A percentile compares a stretch with the other conserved stretches of the same genome.
These are phyloP conservation scores for Accipiter virgatus DNA, from an alignment of 2,113 vertebrate genomes.

Conservation along the genomic window DNA sequence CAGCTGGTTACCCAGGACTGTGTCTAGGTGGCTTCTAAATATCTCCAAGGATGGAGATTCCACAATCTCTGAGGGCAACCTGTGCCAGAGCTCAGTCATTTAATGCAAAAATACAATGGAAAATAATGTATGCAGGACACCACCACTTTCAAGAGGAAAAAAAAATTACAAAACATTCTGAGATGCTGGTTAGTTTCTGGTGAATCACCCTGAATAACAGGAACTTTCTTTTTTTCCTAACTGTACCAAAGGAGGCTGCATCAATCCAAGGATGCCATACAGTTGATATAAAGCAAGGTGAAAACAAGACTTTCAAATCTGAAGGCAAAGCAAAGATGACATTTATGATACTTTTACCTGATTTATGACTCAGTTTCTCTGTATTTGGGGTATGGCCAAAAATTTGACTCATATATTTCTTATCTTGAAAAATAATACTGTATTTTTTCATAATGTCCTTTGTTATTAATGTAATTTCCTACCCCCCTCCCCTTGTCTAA, in stretches of 20 bases:
- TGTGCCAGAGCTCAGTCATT: neutral
- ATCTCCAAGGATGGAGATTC: neutral
- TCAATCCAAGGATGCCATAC: neutral
- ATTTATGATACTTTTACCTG: neutral
- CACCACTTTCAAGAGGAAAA: neutral
- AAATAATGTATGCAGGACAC: neutral
- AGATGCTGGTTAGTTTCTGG: neutral
- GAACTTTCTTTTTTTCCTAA: neutral
- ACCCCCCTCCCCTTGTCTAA: neutral
- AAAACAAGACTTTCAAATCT: neutral
- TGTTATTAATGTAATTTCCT: neutral
- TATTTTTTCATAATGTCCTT: neutral
- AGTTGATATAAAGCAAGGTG: neutral
- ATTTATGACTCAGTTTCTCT: neutral
- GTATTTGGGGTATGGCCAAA: neutral
- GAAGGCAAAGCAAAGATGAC: neutral
- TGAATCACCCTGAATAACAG: neutral
- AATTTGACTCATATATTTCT: neutral
- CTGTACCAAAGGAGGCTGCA: neutral
- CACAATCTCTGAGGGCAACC: neutral
- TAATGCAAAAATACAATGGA: accelerated
- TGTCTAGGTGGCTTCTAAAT: neutral
- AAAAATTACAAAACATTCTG: neutral
- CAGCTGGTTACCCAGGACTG: neutral
- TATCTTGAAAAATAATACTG: neutral